These are phyloP conservation scores for Leptarthrus brevirostris DNA, from an alignment of 2,888 invertebrate genomes.

Conservation along the genomic window DNA sequence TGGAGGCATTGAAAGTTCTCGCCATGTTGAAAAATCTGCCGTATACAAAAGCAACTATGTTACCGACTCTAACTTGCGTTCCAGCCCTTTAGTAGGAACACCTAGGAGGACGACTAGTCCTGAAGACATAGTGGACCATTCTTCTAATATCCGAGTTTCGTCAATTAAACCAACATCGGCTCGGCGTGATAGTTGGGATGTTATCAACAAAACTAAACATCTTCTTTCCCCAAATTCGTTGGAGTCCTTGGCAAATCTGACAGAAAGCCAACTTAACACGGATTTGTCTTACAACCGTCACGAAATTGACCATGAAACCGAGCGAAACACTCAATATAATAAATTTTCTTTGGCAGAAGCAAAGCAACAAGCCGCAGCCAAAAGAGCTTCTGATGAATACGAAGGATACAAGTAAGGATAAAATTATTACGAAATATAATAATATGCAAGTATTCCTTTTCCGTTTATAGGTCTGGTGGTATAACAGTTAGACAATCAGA, in stretches of 20 bases:
- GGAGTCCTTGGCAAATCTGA: constrained; percentile 77
- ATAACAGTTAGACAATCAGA: constrained; percentile 66
- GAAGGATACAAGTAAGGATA: constrained; percentile 57
- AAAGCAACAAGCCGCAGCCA: constrained; percentile 58
- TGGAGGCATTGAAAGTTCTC: constrained; percentile 62
- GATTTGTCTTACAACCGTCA: constrained; percentile 67
- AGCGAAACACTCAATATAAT: constrained; percentile 73
- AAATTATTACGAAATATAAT: no score
- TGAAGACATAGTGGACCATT: constrained; percentile 70
- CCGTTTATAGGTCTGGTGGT: constrained; percentile 62
- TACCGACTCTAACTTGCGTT: constrained; percentile 63
- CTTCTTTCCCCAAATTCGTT: constrained; percentile 77
- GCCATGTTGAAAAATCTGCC: constrained; percentile 68
- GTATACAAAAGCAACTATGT: constrained; percentile 69
- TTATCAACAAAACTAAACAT: constrained; percentile 82
- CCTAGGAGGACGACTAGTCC: constrained; percentile 70
- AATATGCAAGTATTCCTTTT: no score
- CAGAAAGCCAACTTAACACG: constrained; percentile 72
- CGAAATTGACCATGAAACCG: constrained; percentile 72
- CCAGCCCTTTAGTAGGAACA: constrained; percentile 71
- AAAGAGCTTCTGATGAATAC: constrained; percentile 62
- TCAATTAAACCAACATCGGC: constrained; percentile 70
- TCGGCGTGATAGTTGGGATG: constrained; percentile 84
- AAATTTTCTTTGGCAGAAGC: constrained; percentile 67
- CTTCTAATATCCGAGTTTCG: constrained; percentile 72